Base-by-base conservation (phyloP, 2,113 vertebrate species). In the Symphodus melops region DNA sequence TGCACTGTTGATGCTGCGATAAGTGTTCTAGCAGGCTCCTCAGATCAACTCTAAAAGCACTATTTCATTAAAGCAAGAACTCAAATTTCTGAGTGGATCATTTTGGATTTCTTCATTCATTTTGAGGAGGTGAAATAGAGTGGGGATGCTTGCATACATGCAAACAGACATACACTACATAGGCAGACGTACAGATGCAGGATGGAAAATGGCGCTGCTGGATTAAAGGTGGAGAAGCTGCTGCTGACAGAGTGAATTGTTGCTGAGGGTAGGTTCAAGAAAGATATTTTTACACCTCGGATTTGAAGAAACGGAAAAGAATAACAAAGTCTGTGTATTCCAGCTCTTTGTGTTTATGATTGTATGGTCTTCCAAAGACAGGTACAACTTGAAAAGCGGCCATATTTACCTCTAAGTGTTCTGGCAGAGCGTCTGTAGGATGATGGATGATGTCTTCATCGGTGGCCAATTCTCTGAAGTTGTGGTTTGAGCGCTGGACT, bases 401-500 rank as follows among this genome's bases (percentile, higher is more conserved):
- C 79, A 72, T 89, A 88, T 92, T 91, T 90, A 89, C 87, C 88
- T 86, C 56, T 78, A 54, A 90, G 82, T 86, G 77, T 88, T 90
- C 85, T 92, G 90, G 92, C 92, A 88, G 81, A 70, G 89, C 54
- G 82, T 88, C 87, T 75, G 85, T 68, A 19, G 82, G 83, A 90
- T 92, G 92, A 93, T 92, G 87, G 91, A 93, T 92, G 91, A 87
- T 88, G 89, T 91, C 91, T 92, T 88, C 86, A 88, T 89, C 79
- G 84, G 78, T 84, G 91, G 90, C 88, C 90, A 92, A 86, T 90
- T 79, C 87, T 91, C 89, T 89, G 88, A 91, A 91, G 91, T 90
- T 89, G 91, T 86, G 89, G 91, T 91, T 91, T 90, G 87, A 88
- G 88, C 84, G 68, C 79, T 75, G 87, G 87, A 70, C 85, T 89